Conservation (phyloP, 1,140 invertebrate genomes). For the Probaryconus sp. region DNA sequence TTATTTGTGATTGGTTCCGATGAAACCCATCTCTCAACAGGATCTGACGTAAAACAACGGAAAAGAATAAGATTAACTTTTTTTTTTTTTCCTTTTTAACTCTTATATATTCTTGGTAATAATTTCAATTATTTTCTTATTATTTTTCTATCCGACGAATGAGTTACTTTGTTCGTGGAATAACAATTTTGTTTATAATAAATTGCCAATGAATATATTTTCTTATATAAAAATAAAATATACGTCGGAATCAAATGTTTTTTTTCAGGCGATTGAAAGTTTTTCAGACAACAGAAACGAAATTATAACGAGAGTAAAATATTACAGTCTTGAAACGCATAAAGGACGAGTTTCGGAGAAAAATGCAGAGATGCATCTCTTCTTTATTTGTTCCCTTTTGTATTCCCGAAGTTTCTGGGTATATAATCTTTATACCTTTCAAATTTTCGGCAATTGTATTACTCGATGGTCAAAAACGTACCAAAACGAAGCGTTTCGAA, state of each 20-base stretch:
- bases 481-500: slow-evolving; percentile 1
- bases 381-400: neutral
- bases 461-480: slow-evolving; percentile 12
- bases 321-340: slow-evolving; percentile 3
- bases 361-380: slow-evolving; percentile 7
- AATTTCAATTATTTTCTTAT: no score
- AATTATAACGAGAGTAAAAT: no score
- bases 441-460: slow-evolving; percentile 7
- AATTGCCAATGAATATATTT: no score
- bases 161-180: no score
- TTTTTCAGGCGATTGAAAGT: neutral
- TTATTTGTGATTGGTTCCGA: slow-evolving; percentile 6
- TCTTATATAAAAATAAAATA: no score
- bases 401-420: slow-evolving; percentile 1
- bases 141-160: no score
- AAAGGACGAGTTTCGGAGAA: neutral
- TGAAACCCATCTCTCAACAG: neutral
- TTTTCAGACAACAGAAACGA: neutral
- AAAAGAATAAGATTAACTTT: no score
- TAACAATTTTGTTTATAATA: no score
- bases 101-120: no score
- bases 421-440: slow-evolving; percentile 22
- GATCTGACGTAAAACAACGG: neutral
- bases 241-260: no score
- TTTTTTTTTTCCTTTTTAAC: no score